Base-by-base conservation (phyloP, 2,888 invertebrate genomes). In the Orthosia incerta region DNA sequence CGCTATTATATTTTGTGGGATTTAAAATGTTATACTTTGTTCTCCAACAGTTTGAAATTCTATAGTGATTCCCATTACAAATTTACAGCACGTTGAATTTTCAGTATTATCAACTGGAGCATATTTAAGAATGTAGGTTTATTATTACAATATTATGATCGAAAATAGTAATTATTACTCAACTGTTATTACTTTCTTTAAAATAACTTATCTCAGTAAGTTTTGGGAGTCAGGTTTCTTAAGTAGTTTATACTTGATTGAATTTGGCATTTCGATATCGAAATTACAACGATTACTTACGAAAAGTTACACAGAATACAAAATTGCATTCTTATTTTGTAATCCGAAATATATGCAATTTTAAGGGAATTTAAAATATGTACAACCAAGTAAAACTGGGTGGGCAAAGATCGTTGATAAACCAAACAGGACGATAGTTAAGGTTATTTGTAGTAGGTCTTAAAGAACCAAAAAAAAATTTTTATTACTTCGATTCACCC, bases 1-100 rank as follows among this genome's bases (percentile, higher is more conserved):
- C 20, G 23, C 53, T 63, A 66, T 73, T 71, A 73, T 63, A 60
- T 63, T 73, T 84, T 56, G 48, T 77, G 69, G 70, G 76, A 71
- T 51, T 18, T 69, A 23, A 12, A 31, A 39, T 39, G 3, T n/a
- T 7, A 4, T 45, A 15, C 13, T 50, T 57, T 15, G 13, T 66
- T 46, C 16, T 67, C 2, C 18, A 63, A 56, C 31, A 53, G 56
- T 55, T 60, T 7, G 45, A 20, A 61, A 48, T 70, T 45, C 18
- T 48, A 55, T 39, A 39, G 12, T 7, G 45, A 12, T 78, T 84
- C 51, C 61, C 66, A 74, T 62, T 66, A 50, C 5, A 18, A 61
- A 60, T 46, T 56, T 4, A 23, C 11, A 59, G 48, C 23, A 13
- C 26, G 5, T 50, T 26, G 31, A 15, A 9, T 75, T 26, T 46